These are phyloP conservation scores for Papilio xuthus DNA, from an alignment of 1,140 invertebrate species.

Conservation along the genomic window DNA sequence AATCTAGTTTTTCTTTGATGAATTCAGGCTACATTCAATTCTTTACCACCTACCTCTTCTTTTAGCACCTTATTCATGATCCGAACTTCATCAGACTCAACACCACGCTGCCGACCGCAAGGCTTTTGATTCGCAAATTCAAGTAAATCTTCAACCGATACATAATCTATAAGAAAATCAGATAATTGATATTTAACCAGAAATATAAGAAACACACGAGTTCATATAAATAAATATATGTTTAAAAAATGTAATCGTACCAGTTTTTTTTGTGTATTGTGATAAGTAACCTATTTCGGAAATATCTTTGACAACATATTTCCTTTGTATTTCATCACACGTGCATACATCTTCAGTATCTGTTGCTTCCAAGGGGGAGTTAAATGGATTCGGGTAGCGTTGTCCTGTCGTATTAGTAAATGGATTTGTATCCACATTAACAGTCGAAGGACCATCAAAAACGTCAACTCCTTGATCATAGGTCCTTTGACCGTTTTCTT, in stretches of 20 bases:
- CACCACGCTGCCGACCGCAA: conserved; percentile 90
- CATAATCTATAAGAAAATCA: conserved; percentile 85
- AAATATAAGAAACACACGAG: too few species aligned
- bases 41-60: conserved; percentile 90
- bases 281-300: conserved; percentile 13
- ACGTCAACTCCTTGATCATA: conserved; percentile 48
- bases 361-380: conserved; percentile 41
- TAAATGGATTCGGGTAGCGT: conserved; percentile 52
- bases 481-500: background rate
- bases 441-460: conserved; percentile 47
- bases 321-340: conserved; percentile 38
- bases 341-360: conserved; percentile 17
- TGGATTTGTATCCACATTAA: conserved; percentile 54
- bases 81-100: conserved; percentile 94
- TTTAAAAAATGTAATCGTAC: background rate
- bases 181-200: too few species aligned
- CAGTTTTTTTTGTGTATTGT: background rate
- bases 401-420: conserved; percentile 47
- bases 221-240: too few species aligned
- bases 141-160: conserved; percentile 95
- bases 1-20: too few species aligned
- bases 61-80: conserved; percentile 96
- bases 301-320: conserved; percentile 26
- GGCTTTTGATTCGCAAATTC: conserved; percentile 94
- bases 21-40: too few species aligned